phyloP scores from a whole-genome alignment of 2,113 vertebrate genomes.

The Pterocles gutturalis region DNA sequence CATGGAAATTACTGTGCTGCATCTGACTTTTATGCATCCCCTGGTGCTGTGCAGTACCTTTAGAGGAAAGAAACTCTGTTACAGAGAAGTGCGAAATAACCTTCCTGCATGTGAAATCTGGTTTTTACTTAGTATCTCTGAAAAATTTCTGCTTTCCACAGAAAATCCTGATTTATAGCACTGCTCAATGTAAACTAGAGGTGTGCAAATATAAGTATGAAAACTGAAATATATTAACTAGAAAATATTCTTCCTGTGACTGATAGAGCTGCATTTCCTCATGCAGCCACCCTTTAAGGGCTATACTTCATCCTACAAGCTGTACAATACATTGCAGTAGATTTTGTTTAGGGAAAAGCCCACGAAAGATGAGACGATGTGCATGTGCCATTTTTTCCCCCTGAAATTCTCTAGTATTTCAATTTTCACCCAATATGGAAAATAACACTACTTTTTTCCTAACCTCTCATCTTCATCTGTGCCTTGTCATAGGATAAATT shows the following conservation, averaged over 20 bases:
- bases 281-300: not conserved
- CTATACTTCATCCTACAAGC: not conserved
- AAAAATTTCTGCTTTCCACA: not conserved
- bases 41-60: not conserved
- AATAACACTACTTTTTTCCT: not conserved
- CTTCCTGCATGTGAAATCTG: not conserved
- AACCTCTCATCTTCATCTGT: not conserved
- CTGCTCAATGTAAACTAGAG: not conserved
- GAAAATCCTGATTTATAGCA: not conserved
- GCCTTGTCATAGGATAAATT: not conserved
- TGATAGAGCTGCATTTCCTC: not conserved
- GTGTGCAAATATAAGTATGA: not conserved
- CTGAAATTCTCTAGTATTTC: not conserved
- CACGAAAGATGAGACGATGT: not conserved
- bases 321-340: not conserved
- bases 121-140: not conserved
- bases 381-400: not conserved
- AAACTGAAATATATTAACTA: not conserved
- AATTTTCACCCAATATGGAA: not conserved
- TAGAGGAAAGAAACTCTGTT: not conserved
- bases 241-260: not conserved
- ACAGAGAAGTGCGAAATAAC: not conserved
- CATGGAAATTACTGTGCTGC: not conserved
- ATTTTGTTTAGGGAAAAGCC: not conserved
- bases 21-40: not conserved